phyloP scores from a whole-genome alignment of 2,797 vertebrate species.

The Syndactyla subalaris region DNA sequence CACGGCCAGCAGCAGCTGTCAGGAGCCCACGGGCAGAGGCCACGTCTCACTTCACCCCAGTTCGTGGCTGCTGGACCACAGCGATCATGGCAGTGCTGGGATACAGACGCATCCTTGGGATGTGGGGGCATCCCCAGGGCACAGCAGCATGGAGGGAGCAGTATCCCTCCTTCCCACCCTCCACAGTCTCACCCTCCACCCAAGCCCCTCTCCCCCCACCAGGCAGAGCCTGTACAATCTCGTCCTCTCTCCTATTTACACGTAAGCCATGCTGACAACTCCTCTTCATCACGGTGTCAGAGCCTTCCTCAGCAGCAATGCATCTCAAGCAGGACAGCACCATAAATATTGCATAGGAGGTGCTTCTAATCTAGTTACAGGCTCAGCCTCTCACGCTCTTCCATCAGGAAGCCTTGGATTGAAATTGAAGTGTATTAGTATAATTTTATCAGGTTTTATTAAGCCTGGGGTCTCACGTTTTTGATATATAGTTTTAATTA shows the following conservation, averaged over 20 bases:
- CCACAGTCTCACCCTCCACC: neutral
- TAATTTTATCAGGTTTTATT: slow-evolving; percentile 69
- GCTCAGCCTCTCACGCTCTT: slow-evolving; percentile 17
- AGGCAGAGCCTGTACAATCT: neutral
- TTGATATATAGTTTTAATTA: slow-evolving; percentile 77
- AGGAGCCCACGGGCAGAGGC: fast-evolving
- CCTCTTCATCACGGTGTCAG: slow-evolving; percentile 17
- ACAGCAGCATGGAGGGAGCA: neutral
- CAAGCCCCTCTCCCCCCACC: neutral
- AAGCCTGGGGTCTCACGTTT: slow-evolving; percentile 59
- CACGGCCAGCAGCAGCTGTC: neutral
- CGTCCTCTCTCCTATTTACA: neutral
- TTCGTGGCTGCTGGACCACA: neutral
- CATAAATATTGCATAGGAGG: slow-evolving; percentile 58
- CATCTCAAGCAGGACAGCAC: slow-evolving; percentile 55
- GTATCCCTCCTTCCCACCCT: neutral
- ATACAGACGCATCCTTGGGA: neutral
- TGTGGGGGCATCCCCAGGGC: neutral
- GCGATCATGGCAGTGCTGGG: fast-evolving
- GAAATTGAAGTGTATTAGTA: slow-evolving; percentile 67
- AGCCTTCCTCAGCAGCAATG: slow-evolving; percentile 13
- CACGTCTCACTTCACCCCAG: neutral
- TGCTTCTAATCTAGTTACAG: slow-evolving; percentile 42
- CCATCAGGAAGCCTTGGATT: slow-evolving; percentile 63
- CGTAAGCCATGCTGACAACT: neutral